These are phyloP conservation scores for Puffinus mauretanicus DNA, from an alignment of 2,113 vertebrate species.

Conservation along the genomic window DNA sequence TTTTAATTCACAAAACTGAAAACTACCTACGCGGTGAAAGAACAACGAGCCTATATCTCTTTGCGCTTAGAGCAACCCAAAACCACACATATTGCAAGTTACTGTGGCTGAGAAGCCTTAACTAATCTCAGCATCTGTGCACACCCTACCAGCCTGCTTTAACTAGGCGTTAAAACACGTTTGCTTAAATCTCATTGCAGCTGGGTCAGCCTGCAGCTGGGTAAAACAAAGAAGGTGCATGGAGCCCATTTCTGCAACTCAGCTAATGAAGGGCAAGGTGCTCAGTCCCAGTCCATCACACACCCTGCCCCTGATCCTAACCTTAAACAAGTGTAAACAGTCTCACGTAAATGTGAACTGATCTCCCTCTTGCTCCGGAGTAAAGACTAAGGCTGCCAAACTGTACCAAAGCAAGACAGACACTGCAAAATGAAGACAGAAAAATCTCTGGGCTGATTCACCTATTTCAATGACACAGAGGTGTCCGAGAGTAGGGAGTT, in stretches of 20 bases:
- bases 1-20: neutral
- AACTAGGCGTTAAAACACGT: neutral
- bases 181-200: neutral
- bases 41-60: neutral
- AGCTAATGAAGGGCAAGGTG: neutral
- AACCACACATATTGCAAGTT: neutral
- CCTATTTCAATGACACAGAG: neutral
- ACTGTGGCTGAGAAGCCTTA: neutral
- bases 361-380: neutral
- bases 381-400: neutral
- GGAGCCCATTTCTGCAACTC: neutral
- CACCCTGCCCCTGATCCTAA: no score
- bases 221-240: rapidly evolving
- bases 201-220: constrained; percentile 3
- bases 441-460: neutral
- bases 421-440: neutral
- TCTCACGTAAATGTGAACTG: neutral
- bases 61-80: neutral
- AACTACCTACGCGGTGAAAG: neutral
- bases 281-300: neutral
- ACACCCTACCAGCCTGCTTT: neutral
- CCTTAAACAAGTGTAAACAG: neutral
- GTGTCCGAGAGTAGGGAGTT: rapidly evolving
- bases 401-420: neutral
- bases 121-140: constrained; percentile 11